Evolutionary conservation across 2,888 invertebrate species (phyloP).

Genomic region (Macrophya annulata): DNA sequence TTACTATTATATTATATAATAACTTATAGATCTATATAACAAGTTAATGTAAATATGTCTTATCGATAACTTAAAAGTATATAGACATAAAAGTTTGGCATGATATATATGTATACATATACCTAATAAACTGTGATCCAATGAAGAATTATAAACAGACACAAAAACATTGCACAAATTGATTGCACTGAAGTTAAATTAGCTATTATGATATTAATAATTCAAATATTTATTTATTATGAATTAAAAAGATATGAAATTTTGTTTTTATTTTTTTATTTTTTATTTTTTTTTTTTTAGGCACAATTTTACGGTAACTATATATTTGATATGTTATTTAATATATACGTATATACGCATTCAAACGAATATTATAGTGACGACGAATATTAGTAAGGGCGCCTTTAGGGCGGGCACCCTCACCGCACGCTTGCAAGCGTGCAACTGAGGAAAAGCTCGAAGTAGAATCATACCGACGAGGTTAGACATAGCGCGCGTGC

Average conservation of each 20-base stretch:
- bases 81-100: neutral
- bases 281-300: too few relatives aligned
- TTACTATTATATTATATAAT: neutral
- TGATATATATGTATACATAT: neutral
- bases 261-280: too few relatives aligned
- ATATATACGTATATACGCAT: neutral
- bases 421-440: conserved; percentile 70
- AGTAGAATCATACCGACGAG: conserved; percentile 47
- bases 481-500: conserved; percentile 36
- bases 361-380: neutral
- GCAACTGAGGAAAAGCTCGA: conserved; percentile 64
- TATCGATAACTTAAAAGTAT: neutral
- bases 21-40: neutral
- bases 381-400: conserved; percentile 20
- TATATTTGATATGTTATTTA: conserved; percentile 20
- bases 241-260: conserved; percentile 27
- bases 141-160: neutral
- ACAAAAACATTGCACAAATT: conserved; percentile 39
- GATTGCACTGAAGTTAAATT: neutral
- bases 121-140: conserved; percentile 35
- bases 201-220: neutral
- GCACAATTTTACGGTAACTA: conserved; percentile 34
- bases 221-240: neutral
- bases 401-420: conserved; percentile 65
- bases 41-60: neutral